A percentile compares a stretch with the other conserved stretches of the same genome.
These are phyloP conservation scores for Prunella himalayana DNA, from an alignment of 2,113 vertebrate species.

Conservation along the genomic window DNA sequence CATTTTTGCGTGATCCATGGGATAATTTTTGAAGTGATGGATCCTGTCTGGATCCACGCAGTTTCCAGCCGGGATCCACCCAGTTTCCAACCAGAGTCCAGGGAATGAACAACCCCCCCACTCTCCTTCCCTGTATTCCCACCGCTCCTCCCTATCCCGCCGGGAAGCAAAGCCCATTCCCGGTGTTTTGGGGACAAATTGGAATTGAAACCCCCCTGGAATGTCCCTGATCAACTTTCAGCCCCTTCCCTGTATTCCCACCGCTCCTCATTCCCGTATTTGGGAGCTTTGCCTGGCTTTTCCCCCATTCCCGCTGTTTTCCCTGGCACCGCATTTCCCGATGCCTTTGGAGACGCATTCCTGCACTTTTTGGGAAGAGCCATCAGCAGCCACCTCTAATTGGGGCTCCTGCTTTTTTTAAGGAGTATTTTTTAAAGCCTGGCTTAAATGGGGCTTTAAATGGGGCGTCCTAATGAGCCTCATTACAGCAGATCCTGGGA, in stretches of 20 bases:
- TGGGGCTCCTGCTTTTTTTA: neutral
- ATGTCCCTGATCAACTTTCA: fast-evolving
- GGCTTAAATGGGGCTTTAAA: conserved; percentile 41
- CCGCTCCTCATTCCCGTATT: fast-evolving
- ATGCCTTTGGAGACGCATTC: neutral
- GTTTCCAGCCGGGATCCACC: neutral
- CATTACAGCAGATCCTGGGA: conserved; percentile 28
- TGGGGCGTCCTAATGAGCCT: conserved; percentile 26
- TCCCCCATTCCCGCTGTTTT: fast-evolving
- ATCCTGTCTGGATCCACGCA: neutral
- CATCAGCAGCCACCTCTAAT: neutral
- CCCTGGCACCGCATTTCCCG: neutral
- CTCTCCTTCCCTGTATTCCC: neutral
- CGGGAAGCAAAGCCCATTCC: neutral
- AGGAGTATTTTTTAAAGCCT: neutral
- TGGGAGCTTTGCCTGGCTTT: neutral
- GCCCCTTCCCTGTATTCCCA: neutral
- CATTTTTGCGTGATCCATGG: fast-evolving
- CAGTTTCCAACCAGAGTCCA: neutral
- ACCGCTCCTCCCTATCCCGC: neutral
- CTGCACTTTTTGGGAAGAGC: neutral
- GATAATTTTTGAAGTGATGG: fast-evolving
- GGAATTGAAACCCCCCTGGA: neutral
- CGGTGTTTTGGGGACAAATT: neutral
- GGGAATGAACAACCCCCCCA: neutral